These are phyloP conservation scores for Pampus argenteus DNA, from an alignment of 2,797 vertebrate genomes.

Conservation along the genomic window DNA sequence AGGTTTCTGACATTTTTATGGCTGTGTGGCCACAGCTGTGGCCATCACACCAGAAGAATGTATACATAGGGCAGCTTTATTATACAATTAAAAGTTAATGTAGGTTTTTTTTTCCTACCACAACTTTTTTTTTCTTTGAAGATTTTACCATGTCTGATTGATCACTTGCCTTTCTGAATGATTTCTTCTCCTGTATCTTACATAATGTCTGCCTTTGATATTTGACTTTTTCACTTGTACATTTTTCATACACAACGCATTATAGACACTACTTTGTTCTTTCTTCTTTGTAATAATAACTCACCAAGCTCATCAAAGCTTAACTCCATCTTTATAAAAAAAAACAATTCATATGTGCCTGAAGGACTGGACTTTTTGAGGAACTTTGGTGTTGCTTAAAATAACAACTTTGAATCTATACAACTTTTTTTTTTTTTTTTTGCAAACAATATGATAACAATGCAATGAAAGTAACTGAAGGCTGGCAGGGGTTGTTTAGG, in stretches of 20 bases:
- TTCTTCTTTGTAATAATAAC: constrained; percentile 55
- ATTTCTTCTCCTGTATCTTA: constrained; percentile 42
- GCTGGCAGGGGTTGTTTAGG: too few species aligned
- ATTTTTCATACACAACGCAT: constrained; percentile 48
- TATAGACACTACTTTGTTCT: constrained; percentile 57
- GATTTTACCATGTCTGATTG: constrained; percentile 36
- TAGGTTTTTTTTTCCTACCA: constrained; percentile 33
- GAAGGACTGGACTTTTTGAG: constrained; percentile 24
- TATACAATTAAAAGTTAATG: constrained; percentile 68
- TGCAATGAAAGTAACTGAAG: too few species aligned
- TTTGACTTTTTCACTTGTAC: constrained; percentile 40
- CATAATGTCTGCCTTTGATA: constrained; percentile 58
- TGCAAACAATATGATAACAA: too few species aligned
- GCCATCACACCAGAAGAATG: constrained; percentile 24
- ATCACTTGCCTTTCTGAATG: constrained; percentile 39
- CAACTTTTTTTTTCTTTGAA: constrained; percentile 64
- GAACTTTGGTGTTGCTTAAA: constrained; percentile 13
- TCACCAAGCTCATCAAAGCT: constrained; percentile 29
- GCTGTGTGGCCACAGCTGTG: too few species aligned
- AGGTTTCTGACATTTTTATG: too few species aligned
- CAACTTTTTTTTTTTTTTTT: background rate
- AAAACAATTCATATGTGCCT: constrained; percentile 25
- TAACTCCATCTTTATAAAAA: constrained; percentile 32
- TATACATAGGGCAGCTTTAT: constrained; percentile 35
- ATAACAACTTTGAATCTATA: constrained; percentile 12